Conservation (phyloP, 1,140 invertebrate genomes). For the Brachystomella parvula region DNA sequence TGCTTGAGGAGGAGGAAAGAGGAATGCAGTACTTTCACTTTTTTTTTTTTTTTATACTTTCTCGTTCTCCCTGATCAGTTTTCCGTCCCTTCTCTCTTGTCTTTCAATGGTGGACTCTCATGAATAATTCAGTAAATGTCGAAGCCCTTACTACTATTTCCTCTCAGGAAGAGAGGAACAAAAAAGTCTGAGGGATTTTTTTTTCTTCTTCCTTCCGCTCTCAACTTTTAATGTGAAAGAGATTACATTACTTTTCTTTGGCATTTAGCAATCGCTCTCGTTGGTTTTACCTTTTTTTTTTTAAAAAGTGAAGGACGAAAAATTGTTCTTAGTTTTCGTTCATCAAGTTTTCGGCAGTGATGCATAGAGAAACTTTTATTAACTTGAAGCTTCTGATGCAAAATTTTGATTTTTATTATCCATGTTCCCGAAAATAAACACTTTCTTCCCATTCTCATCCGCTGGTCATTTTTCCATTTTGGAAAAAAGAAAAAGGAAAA, state of each 20-base stretch:
- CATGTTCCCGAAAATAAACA: no score
- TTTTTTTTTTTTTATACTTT: not conserved
- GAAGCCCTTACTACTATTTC: slow-evolving; percentile 1
- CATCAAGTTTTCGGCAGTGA: no score
- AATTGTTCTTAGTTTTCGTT: not conserved
- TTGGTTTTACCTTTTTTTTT: not conserved
- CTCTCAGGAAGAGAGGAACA: not conserved
- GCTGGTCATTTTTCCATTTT: no score
- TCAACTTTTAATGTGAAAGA: not conserved
- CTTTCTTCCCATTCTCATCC: no score
- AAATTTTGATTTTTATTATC: no score
- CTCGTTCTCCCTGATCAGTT: not conserved
- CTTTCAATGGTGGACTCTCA: not conserved
- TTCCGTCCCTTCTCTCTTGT: not conserved
- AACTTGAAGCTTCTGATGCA: no score
- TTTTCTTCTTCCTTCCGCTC: not conserved
- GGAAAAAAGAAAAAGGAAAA: no score
- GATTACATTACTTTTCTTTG: not conserved
- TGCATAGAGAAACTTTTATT: not conserved
- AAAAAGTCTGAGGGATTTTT: not conserved
- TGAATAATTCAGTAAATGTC: slow-evolving; percentile 11
- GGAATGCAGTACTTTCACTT: not conserved
- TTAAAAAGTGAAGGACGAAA: not conserved
- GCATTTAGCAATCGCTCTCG: not conserved
- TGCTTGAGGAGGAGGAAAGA: not conserved